phyloP scores from a whole-genome alignment of 2,113 vertebrate species.

The Tychaedon coryphoeus region DNA sequence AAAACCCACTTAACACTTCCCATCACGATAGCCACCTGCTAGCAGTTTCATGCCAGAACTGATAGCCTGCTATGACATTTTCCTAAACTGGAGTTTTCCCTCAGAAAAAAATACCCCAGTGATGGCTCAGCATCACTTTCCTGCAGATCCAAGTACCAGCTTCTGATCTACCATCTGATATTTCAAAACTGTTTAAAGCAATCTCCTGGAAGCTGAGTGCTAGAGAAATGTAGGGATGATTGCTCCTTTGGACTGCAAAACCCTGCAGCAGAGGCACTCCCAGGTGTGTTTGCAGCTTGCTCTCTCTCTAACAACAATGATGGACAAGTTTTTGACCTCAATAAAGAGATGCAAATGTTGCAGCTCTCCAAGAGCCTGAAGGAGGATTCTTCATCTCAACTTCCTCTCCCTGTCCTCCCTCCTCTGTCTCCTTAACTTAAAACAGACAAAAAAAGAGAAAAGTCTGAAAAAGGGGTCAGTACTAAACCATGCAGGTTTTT shows the following conservation, averaged over 20 bases:
- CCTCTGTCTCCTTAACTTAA: not conserved
- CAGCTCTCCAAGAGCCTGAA: not conserved
- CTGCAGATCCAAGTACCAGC: not conserved
- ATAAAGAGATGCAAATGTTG: not conserved
- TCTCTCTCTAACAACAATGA: not conserved
- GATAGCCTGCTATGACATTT: slow-evolving; percentile 9
- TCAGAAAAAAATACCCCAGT: not conserved
- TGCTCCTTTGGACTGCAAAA: not conserved
- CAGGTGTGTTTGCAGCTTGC: not conserved
- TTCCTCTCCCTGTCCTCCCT: not conserved
- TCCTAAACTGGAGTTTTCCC: not conserved
- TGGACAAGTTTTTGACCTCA: not conserved
- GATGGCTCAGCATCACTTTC: not conserved
- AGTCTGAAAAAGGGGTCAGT: not conserved
- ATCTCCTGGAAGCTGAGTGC: not conserved
- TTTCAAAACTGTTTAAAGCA: not conserved
- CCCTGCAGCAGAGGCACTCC: not conserved
- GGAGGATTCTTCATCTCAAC: not conserved
- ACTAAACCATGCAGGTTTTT: not conserved
- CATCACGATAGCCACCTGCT: not conserved
- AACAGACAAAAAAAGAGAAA: not conserved
- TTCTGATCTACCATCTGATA: not conserved
- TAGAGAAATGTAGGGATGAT: not conserved
- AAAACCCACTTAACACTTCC: slow-evolving; percentile 7
- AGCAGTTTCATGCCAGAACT: slow-evolving; percentile 3